These are phyloP conservation scores for Nephila pilipes DNA, from an alignment of 1,140 invertebrate species.

Conservation along the genomic window DNA sequence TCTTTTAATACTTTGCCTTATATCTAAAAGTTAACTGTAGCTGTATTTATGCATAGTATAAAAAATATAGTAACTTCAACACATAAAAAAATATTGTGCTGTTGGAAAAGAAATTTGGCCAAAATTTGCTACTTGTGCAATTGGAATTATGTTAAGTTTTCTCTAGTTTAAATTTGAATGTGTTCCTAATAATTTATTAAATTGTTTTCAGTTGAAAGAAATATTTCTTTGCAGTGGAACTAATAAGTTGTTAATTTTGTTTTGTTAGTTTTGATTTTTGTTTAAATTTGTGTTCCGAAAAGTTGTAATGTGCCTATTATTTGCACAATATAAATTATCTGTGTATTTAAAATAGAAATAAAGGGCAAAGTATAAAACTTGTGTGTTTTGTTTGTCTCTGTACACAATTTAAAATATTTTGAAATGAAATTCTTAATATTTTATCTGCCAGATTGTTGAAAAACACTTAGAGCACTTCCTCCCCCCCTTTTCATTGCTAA, in stretches of 20 bases:
- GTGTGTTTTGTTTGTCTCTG: not conserved
- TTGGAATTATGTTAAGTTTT: constrained; percentile 50
- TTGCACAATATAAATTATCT: not conserved
- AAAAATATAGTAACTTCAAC: not conserved
- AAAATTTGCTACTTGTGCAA: constrained; percentile 28
- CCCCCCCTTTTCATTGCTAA: no score
- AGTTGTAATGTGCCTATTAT: not conserved
- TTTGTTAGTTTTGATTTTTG: not conserved
- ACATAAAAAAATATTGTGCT: not conserved
- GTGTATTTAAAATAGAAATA: constrained; percentile 52
- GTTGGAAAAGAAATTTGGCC: constrained; percentile 10
- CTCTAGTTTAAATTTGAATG: not conserved
- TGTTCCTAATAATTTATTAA: constrained; percentile 44
- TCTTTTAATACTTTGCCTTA: constrained; percentile 29
- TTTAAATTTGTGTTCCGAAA: not conserved
- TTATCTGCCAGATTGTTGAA: no score
- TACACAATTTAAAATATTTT: no score
- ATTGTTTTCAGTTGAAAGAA: not conserved
- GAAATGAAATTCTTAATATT: no score
- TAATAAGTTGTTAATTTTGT: not conserved
- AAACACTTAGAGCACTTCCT: no score
- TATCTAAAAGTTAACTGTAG: not conserved
- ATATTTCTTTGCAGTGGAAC: constrained; percentile 1
- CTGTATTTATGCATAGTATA: not conserved
- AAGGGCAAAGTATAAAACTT: constrained; percentile 18